Evolutionary conservation across 2,113 vertebrate genomes (phyloP), one percentile per base, ranked within the genome.

Genomic region (Sylvietta virens): DNA sequence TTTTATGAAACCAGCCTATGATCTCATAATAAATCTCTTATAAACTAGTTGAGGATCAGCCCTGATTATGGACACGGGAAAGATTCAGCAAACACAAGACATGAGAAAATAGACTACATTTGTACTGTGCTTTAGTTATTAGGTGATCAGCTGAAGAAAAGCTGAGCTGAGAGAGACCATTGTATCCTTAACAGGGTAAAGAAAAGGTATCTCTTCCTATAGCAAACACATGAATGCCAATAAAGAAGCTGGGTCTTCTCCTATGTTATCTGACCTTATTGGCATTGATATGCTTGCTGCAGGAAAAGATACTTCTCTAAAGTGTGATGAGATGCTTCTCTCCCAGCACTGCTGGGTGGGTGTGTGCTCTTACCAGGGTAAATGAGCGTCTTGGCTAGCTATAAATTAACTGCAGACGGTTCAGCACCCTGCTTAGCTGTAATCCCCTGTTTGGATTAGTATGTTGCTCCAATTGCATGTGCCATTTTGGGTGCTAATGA

Each of bases 401-500:
- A n/a, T 44, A 95, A 94, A 92, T 92, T 82, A 91, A 71, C 56
- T 60, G 57, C 53, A 90, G 73, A 76, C 40, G 48, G 70, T 84
- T 87, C 84, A 94, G 71, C 62, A 80, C 57, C 61, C 81, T 85
- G 60, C 60, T 64, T 78, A 83, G 71, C 88, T 93, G 56, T 86
- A 94, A 92, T 89, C 67, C 26, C 33, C 56, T 78, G 15, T 94
- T 88, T 81, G 44, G 78, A 74, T 92, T 92, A 91, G 60, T 51
- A 42, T 33, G 70, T 85, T 71, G 44, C 78, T 90, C 56, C 80
- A 79, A 88, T 71, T 95, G 78, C 83, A 83, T 56, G 48, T 93
- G 71, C 47, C 45, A 51, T 85, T 95, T 94, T 74, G 57, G 80
- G 72, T 92, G 79, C 87, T 95, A 91, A 91, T 91, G 86, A 79